Base-by-base conservation (phyloP, 2,113 vertebrate species). In the Nesoenas mayeri region DNA sequence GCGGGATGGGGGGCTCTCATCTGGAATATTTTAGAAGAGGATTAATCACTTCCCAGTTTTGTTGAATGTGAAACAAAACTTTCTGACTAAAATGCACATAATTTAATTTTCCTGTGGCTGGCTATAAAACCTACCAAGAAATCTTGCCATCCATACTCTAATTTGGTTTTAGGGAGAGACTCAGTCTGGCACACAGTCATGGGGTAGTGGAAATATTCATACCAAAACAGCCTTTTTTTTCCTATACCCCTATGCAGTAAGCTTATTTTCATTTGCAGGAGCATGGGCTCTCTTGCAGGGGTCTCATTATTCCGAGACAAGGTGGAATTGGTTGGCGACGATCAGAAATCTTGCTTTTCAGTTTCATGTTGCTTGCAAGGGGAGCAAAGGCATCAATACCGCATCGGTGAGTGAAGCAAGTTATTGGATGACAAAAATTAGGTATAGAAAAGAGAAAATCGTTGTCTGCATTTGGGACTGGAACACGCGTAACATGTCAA, bases 31-130 rank as follows among this genome's bases (percentile, higher is more conserved):
- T 97, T 94, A 96, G 77, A 84, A 60, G 53, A 75, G 90, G 96
- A 96, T 96, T 96, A 96, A 97, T 97, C 93, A 95, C 93, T 96
- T 97, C 96, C 95, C 93, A 92, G 88, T 96, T 96, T 71, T 95
- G 57, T 60, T 96, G 92, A 97, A 96, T 73, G 77, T 86, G 77
- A 94, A 97, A 91, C 83, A 94, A 88, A 80, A 50, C 65, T 87
- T 95, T 96, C 58, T 91, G 92, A 95, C 79, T 97, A 58, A 94
- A 96, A 91, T 78, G 77, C 69, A 72, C 36, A 0, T 95, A 96
- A 97, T 79, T 93, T 84, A 95, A 95, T 96, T 97, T 97, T 92
- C 50, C 54, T 93, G 85, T 89, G 96, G 96, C 73, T 92, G 80
- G 78, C 78, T 95, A 17, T 72, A 79, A 87, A 96, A 96, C 89